Evolutionary conservation across 2,888 invertebrate species (phyloP).

Genomic region (Steinernema carpocapsae): DNA sequence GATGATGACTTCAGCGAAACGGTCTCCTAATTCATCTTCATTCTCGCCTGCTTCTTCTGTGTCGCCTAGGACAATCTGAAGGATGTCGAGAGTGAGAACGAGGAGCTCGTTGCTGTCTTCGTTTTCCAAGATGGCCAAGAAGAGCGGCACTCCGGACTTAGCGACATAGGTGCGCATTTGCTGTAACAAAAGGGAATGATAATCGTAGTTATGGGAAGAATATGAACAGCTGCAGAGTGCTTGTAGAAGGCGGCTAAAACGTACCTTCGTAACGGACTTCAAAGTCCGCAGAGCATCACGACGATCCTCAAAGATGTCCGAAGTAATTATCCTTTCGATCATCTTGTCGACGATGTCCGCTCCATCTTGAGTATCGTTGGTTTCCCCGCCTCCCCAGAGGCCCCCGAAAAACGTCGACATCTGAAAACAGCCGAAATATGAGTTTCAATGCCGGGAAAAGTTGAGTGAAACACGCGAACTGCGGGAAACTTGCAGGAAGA

Average conservation of each 20-base stretch:
- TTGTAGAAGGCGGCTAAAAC: conserved; percentile 24
- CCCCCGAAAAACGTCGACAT: conserved; percentile 65
- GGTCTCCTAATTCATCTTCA: conserved; percentile 70
- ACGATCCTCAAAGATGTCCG: conserved; percentile 89
- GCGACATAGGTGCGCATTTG: conserved; percentile 95
- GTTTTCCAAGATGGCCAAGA: conserved; percentile 79
- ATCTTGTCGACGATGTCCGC: conserved; percentile 79
- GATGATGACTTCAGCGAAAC: conserved; percentile 72
- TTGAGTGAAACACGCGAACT: too few relatives aligned
- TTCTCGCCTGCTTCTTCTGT: conserved; percentile 67
- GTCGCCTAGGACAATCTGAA: conserved; percentile 79
- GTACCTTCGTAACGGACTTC: conserved; percentile 76
- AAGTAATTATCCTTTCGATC: conserved; percentile 88
- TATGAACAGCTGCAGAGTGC: conserved; percentile 31
- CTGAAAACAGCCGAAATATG: not conserved
- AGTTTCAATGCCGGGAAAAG: too few relatives aligned
- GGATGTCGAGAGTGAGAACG: conserved; percentile 86
- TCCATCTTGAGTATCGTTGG: conserved; percentile 49
- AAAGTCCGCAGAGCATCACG: conserved; percentile 94
- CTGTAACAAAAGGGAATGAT: conserved; percentile 72
- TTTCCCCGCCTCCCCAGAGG: conserved; percentile 58
- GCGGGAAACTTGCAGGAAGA: too few relatives aligned
- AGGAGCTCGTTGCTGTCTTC: conserved; percentile 91
- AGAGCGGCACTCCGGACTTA: conserved; percentile 83
- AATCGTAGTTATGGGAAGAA: too few relatives aligned